Conservation (phyloP, 2,888 invertebrate species). For the Drosophila neoperkinsi region DNA sequence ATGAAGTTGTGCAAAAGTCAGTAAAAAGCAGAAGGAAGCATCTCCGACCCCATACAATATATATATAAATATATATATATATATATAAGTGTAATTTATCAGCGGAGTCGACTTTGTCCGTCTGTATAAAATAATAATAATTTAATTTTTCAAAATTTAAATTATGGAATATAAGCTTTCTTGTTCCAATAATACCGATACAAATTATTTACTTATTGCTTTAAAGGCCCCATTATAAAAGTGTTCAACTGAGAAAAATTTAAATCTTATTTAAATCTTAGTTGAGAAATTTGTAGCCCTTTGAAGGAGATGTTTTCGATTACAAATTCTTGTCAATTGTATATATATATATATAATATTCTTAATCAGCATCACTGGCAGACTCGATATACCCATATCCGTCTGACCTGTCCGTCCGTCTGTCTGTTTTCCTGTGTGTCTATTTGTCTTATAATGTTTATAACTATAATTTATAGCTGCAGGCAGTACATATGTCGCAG, state of each 20-base stretch:
- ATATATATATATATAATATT: background rate
- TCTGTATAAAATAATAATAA: background rate
- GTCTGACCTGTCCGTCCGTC: too few relatives aligned
- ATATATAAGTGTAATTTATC: background rate
- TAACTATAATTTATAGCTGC: too few relatives aligned
- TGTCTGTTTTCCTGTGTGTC: too few relatives aligned
- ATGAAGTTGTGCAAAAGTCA: too few relatives aligned
- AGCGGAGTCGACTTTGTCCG: background rate
- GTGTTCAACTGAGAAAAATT: too few relatives aligned
- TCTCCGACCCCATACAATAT: background rate
- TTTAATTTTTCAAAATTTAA: accelerated
- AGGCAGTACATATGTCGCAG: too few relatives aligned
- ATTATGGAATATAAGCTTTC: background rate
- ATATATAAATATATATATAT: background rate
- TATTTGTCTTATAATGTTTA: too few relatives aligned
- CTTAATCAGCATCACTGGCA: background rate
- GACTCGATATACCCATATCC: too few relatives aligned
- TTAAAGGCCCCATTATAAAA: too few relatives aligned
- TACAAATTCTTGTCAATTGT: background rate
- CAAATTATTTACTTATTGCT: background rate
- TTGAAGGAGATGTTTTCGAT: background rate
- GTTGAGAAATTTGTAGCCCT: background rate
- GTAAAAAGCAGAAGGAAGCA: background rate
- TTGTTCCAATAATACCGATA: background rate
- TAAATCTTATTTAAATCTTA: too few relatives aligned